Percentiles rank a stretch among this genome's conserved stretches.
Evolutionary conservation across 2,888 invertebrate species (phyloP).

Genomic region (Cybosia mesomella): DNA sequence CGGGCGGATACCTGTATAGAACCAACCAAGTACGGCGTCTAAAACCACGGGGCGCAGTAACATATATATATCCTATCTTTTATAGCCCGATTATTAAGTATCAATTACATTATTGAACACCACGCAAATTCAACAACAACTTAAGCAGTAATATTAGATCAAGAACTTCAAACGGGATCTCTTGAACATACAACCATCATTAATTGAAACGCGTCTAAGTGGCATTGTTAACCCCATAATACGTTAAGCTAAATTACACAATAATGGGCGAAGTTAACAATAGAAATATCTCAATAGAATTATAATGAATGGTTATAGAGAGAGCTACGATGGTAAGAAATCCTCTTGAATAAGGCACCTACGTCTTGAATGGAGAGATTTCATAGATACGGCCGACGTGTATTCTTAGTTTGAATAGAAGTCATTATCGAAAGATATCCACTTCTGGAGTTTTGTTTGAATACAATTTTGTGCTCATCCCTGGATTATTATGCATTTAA

Average conservation of each 20-base stretch:
- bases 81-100: not conserved
- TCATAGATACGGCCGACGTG: conserved; percentile 71
- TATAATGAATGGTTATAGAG: conserved; percentile 82
- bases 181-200: conserved; percentile 26
- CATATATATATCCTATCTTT: too few species aligned
- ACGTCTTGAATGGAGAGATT: conserved; percentile 73
- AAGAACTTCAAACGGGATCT: conserved; percentile 6
- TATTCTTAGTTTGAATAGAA: conserved; percentile 76
- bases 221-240: conserved; percentile 60
- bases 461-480: conserved; percentile 56
- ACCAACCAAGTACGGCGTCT: too few species aligned
- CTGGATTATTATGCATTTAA: conserved; percentile 41
- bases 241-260: conserved; percentile 72
- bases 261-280: conserved; percentile 73
- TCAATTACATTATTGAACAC: not conserved
- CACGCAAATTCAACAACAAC: not conserved
- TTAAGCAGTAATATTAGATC: not conserved
- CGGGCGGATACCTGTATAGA: too few species aligned
- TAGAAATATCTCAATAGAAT: conserved; percentile 74
- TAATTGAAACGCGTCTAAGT: conserved; percentile 60
- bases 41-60: too few species aligned
- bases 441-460: conserved; percentile 61
- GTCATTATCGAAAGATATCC: conserved; percentile 72
- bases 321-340: conserved; percentile 71
- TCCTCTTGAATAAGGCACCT: conserved; percentile 75